Conservation (phyloP, 23 tunicate species). For the Phallusia fumigata region DNA sequence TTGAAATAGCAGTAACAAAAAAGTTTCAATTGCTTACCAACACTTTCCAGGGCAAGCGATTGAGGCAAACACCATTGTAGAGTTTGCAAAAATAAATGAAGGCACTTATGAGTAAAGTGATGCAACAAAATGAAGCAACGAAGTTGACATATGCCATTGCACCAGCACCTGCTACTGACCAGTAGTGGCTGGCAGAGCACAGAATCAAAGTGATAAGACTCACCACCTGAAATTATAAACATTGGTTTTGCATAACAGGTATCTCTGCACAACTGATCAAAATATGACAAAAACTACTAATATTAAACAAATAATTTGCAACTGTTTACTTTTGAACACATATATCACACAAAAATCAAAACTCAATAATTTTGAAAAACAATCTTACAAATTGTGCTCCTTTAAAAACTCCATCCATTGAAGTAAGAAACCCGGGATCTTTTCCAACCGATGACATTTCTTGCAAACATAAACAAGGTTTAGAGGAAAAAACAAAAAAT, state of each 20-base stretch:
- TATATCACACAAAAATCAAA: not conserved
- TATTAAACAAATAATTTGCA: not conserved
- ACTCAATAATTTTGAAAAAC: not conserved
- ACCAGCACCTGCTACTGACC: constrained; percentile 25
- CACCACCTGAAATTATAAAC: not conserved
- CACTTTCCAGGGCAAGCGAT: constrained; percentile 9
- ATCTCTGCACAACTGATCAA: too few species aligned
- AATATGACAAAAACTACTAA: not conserved
- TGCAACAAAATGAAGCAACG: constrained; percentile 21
- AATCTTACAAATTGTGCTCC: constrained; percentile 23
- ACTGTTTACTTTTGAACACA: too few species aligned
- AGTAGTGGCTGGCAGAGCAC: constrained; percentile 1
- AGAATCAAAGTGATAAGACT: constrained; percentile 6
- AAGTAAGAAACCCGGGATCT: constrained; percentile 15
- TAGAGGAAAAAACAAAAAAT: not conserved
- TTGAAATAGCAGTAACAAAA: not conserved
- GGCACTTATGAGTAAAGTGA: constrained; percentile 15
- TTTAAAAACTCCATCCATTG: constrained; percentile 24
- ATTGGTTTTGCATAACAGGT: not conserved
- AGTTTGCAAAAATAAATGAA: constrained; percentile 24
- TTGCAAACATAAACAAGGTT: not conserved
- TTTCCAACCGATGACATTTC: constrained; percentile 11
- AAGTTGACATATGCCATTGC: constrained; percentile 17
- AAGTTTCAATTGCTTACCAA: not conserved
- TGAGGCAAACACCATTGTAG: constrained; percentile 8